Base-by-base conservation (phyloP, 2,113 vertebrate genomes). In the Sapajus apella region DNA sequence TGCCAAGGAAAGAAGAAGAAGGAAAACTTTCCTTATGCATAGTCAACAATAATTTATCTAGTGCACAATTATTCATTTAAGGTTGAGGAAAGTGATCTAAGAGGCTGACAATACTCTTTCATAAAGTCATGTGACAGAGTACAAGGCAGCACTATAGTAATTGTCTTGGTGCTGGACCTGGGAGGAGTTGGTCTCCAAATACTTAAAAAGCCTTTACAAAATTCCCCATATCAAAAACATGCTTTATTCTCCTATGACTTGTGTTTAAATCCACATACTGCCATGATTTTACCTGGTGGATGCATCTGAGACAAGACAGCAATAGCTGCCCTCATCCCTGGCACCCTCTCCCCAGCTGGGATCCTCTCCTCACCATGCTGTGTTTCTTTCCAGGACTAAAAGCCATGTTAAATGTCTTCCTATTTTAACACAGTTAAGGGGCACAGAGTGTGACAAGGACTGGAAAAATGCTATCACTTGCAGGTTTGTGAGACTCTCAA, bases 361-460 rank as follows among this genome's bases (percentile, higher is more conserved):
- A 61, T 4, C 58, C 30, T 47, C 14, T 14, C 1, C 32, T 1
- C 6, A 1, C 17, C 4, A 0, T 43, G 43, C 32, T 56, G 50
- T 50, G 61, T 55, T 35, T 84, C 68, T 56, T n/a, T 55, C 18
- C 12, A 43, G 35, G n/a, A 64, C 9, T 12, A n/a, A 83, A 89
- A 64, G 35, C 10, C 10, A 3, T 32, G 25, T n/a, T 66, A 43
- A n/a, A 16, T 50, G 11, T 64, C 23, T 73, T 64, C 32, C 27
- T 40, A 5, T 43, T 40, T 64, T 30, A 64, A 86, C 72, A 66
- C 27, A 68, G 55, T 55, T 4, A 66, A 25, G 70, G 55, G 70
- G 1, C 56, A 76, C 8, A 32, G 35, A 92, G 21, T 61, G 40
- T 21, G 79, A 61, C 16, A 37, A 58, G 30, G 50, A 61, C 52